phyloP scores from a whole-genome alignment of 2,797 vertebrate genomes.

The Anas capensis region DNA sequence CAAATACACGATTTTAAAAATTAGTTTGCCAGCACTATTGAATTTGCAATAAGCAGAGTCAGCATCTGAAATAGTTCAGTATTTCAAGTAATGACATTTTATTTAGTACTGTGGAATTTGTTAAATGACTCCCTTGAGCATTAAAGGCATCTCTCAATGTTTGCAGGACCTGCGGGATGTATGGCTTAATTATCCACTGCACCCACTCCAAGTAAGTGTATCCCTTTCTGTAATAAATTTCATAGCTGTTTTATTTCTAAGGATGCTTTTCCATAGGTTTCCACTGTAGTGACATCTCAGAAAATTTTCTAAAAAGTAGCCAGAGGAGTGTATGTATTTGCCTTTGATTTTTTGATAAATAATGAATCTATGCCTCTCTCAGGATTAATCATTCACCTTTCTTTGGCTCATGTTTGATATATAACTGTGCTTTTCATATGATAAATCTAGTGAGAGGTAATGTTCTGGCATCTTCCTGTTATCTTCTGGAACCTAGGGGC shows the following conservation, averaged over 20 bases:
- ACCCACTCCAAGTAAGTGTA: constrained; percentile 94
- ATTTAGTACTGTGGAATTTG: constrained; percentile 82
- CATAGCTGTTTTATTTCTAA: constrained; percentile 35
- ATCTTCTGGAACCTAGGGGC: not conserved
- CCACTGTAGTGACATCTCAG: constrained; percentile 27
- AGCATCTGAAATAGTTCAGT: constrained; percentile 81
- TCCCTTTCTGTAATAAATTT: constrained; percentile 67
- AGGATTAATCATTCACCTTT: constrained; percentile 10
- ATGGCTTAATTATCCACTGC: constrained; percentile 97
- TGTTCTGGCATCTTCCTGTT: not conserved
- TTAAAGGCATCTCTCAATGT: constrained; percentile 78
- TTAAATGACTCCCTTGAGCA: constrained; percentile 79
- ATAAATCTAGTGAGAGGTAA: not conserved
- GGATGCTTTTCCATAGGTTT: constrained; percentile 50
- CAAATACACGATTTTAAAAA: constrained; percentile 77
- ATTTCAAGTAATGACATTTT: constrained; percentile 83
- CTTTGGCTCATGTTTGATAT: not conserved
- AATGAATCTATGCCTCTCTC: not conserved
- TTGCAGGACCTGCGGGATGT: constrained; percentile 94
- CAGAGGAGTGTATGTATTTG: not conserved
- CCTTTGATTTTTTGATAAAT: not conserved
- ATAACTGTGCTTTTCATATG: not conserved
- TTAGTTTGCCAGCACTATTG: constrained; percentile 81
- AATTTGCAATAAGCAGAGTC: constrained; percentile 82
- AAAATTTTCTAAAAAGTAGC: constrained; percentile 28